Conservation (phyloP, 2,113 vertebrate species). For the Urocolius indicus region DNA sequence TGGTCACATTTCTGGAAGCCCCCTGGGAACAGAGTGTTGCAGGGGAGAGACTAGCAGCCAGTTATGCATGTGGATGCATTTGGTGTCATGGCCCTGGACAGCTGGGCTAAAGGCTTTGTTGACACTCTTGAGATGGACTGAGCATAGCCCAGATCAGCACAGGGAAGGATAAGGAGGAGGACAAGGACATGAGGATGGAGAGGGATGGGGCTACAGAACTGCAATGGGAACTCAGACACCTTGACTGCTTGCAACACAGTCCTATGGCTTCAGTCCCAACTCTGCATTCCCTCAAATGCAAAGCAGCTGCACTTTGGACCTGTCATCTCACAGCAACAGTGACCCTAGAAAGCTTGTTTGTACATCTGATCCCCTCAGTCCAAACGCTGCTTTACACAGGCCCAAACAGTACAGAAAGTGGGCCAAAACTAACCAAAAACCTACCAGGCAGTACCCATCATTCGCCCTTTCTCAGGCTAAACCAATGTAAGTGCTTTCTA, state of each 20-base stretch:
- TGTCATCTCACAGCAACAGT: neutral
- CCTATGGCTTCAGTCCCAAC: neutral
- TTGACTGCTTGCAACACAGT: fast-evolving
- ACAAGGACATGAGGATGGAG: neutral
- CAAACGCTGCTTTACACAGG: neutral
- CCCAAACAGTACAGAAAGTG: neutral
- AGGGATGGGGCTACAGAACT: neutral
- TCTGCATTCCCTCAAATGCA: neutral
- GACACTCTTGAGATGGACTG: neutral
- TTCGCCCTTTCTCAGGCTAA: neutral
- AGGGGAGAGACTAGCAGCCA: neutral
- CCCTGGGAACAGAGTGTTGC: neutral
- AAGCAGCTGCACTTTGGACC: neutral
- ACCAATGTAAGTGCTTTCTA: neutral
- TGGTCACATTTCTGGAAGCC: neutral
- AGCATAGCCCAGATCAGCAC: neutral
- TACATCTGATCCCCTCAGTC: neutral
- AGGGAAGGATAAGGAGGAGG: neutral
- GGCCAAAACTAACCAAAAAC: neutral
- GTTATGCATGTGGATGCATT: neutral
- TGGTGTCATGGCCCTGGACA: neutral
- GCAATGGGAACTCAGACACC: neutral
- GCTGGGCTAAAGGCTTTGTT: neutral
- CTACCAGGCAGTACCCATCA: neutral
- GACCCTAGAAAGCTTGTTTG: neutral